Evolutionary conservation across 2,888 invertebrate genomes (phyloP).

Genomic region (Drosophila acutilabella): DNA sequence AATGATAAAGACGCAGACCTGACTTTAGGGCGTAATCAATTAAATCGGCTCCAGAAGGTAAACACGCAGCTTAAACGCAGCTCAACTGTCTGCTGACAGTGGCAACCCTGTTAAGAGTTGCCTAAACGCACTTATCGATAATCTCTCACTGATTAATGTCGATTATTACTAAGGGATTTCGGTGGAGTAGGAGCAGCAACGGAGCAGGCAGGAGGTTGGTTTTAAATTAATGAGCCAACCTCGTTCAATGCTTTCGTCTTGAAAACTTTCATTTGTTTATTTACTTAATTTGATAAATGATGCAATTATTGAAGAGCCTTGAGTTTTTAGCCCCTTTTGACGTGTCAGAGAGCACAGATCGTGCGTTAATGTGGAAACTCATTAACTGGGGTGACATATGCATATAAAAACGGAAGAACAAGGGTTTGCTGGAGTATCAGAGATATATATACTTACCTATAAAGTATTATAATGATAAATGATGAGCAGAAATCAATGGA

Average conservation of each 20-base stretch:
- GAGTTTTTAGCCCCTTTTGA: constrained; percentile 31
- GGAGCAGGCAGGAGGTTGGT: constrained; percentile 11
- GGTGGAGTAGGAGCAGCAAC: background rate
- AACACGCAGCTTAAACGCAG: constrained; percentile 50
- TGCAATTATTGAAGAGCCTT: constrained; percentile 51
- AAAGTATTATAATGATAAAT: constrained; percentile 33
- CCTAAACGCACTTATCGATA: constrained; percentile 73
- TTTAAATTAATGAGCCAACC: constrained; percentile 56
- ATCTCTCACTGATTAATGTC: constrained; percentile 75
- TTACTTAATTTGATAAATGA: constrained; percentile 62
- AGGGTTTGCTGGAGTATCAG: background rate
- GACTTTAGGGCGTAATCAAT: constrained; percentile 73
- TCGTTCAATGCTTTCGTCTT: constrained; percentile 18
- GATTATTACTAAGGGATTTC: constrained; percentile 58
- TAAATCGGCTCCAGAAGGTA: constrained; percentile 70
- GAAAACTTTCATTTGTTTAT: constrained; percentile 61
- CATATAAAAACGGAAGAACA: background rate
- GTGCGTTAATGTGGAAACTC: constrained; percentile 29
- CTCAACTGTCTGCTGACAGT: constrained; percentile 43
- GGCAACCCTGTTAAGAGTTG: constrained; percentile 30
- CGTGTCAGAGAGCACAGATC: constrained; percentile 14
- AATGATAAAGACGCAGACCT: constrained; percentile 39
- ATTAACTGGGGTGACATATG: constrained; percentile 30
- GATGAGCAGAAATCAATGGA: background rate
- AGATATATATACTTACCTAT: background rate